Base-by-base conservation (phyloP, 1,140 invertebrate species). In the Zophobas atratus region DNA sequence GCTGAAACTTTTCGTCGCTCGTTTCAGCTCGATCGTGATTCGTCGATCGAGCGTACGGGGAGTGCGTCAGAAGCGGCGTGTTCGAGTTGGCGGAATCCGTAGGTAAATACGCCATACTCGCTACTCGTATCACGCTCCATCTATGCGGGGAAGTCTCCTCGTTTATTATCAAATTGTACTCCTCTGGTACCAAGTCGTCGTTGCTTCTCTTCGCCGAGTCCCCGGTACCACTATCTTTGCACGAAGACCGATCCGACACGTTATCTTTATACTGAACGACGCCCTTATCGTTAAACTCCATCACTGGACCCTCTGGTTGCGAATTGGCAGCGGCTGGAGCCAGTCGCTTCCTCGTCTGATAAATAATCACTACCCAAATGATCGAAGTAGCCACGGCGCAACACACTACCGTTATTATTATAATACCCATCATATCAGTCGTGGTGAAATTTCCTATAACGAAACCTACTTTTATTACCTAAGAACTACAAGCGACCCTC, bases 341-440 rank as follows among this genome's bases (percentile, higher is more conserved):
- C 82, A 91, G 88, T 8, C 91, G 89, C 85, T 92, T 92, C 67
- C 93, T 87, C 0, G 95, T 95, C 82, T 96, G 94, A 85, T 97
- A 97, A 81, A 98, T 97, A 75, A 98, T 94, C 2, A 96, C 92
- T 6, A 97, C 95, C 96, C 96, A 98, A 36, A 97, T 91, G 6
- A 97, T 90, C 0, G 96, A 98, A 1, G 96, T 97, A 1, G 92
- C 91, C 20, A 98, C 94, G 41, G 96, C 93, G 85, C 96, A 97
- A 86, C 95, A 95, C 35, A 97, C 95, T 0, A 97, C 93, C 1
- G 95, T 94, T 73, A 98, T 96, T 80, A 97, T 92, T 80, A 97
- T 94, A 75, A 97, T 92, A 51, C 95, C 95, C 51, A 94, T 90
- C 83, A 95, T 94, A 78, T 95, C 88, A 77, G 93, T 83, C 32